Base-by-base conservation (phyloP, 1,140 invertebrate species). In the Chelonus insularis region DNA sequence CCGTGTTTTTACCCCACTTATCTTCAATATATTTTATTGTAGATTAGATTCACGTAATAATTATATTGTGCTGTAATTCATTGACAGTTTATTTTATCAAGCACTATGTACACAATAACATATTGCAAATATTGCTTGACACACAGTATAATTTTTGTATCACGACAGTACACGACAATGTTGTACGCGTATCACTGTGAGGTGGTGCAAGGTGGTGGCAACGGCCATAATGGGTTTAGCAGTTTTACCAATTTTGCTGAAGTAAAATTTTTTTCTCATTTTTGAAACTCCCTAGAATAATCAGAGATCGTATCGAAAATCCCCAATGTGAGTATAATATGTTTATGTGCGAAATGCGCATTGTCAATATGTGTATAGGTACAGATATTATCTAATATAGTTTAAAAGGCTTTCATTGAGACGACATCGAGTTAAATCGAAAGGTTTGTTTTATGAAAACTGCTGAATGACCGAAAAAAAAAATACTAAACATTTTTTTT, bases 221-320 rank as follows among this genome's bases (percentile, higher is more conserved):
- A 79, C 77, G 76, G 78, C 78, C 78, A 80, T 80, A 74, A 79
- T 78, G 72, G 73, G 77, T 75, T 78, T 77, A 68, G 72, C 77
- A 81, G 68, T 74, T 75, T 65, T 76, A 71, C 78, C 78, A 81
- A 76, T 75, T 71, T 68, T 62, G 62, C 66, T 60, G 63, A 68
- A 60, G 64, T 69, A 76, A 77, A 75, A 69, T 70, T 70, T 70
- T 70, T 23, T 34, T 43, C 11, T 48, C 54, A 54, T 43, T 47
- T 37, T 32, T 34, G 23, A 56, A 41, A 18, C 45, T 62, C 55
- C 60, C 32, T 52, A 41, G 16, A 57, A 60, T 58, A 41, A 32
- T 37, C 47, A 18, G 18, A 21, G 29, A 37, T 56, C n/a, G n/a
- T n/a, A n/a, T n/a, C n/a, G n/a, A n/a, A n/a, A n/a, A n/a, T n/a